Evolutionary conservation across 2,888 invertebrate genomes (phyloP).

Genomic region (Agrochola macilenta): DNA sequence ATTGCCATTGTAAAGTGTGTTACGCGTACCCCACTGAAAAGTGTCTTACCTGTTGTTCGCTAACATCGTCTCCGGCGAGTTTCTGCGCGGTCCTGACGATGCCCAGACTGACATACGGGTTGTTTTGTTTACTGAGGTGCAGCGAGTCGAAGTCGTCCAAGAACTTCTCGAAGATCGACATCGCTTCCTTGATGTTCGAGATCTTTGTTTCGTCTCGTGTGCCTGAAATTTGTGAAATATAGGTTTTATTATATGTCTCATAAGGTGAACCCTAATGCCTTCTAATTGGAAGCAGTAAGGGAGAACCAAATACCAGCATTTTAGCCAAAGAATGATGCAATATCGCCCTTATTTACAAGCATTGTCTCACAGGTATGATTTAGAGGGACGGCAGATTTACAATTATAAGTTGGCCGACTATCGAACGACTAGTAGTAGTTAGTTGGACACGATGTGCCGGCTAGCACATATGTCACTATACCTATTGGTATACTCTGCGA

Average conservation of each 20-base stretch:
- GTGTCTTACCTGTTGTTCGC: conserved; percentile 82
- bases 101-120: conserved; percentile 92
- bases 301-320: no score
- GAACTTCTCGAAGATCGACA: conserved; percentile 93
- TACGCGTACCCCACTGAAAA: no score
- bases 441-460: no score
- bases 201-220: conserved; percentile 94
- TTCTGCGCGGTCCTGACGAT: conserved; percentile 90
- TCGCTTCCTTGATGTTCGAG: conserved; percentile 93
- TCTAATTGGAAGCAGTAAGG: neutral
- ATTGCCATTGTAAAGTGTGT: no score
- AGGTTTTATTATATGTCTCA: neutral
- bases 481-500: no score
- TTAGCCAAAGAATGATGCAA: neutral
- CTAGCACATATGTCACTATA: no score
- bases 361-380: neutral
- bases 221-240: conserved; percentile 81
- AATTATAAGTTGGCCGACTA: no score
- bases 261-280: neutral
- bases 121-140: conserved; percentile 92
- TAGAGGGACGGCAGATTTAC: no score
- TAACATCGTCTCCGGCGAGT: conserved; percentile 87
- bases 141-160: conserved; percentile 93
- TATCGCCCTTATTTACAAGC: neutral
- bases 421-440: no score